Percentiles rank a stretch among this genome's conserved stretches.
These are phyloP conservation scores for Sylvilagus bachmani DNA, from an alignment of 2,113 vertebrate genomes.

Conservation along the genomic window DNA sequence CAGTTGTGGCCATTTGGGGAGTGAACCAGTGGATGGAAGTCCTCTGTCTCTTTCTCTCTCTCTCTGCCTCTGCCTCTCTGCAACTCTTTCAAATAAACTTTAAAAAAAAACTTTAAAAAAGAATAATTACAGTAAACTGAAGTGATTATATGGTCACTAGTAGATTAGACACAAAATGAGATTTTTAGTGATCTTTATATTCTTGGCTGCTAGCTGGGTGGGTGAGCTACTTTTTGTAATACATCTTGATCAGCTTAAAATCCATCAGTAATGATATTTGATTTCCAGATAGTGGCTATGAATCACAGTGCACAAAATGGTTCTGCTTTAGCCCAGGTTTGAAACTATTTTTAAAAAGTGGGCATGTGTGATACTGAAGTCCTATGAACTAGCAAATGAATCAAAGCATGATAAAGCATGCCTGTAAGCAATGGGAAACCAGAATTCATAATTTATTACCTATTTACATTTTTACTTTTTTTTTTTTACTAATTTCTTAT, in stretches of 20 bases:
- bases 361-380: neutral
- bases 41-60: too few species aligned
- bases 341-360: neutral
- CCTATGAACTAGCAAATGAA: neutral
- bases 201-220: neutral
- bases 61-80: too few species aligned
- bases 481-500: neutral
- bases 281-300: neutral
- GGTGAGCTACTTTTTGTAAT: neutral
- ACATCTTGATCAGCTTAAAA: neutral
- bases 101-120: neutral
- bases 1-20: too few species aligned
- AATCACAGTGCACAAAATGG: neutral
- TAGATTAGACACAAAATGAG: neutral
- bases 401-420: neutral
- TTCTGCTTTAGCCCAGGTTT: neutral
- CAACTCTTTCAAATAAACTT: too few species aligned
- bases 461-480: neutral
- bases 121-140: neutral
- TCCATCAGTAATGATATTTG: neutral
- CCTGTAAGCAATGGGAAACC: neutral
- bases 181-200: neutral
- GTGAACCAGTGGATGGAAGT: too few species aligned
- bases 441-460: neutral
- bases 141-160: neutral